Evolutionary conservation across 2,797 vertebrate species (phyloP), one percentile per base, ranked within the genome.

Genomic region (Helarctos malayanus): DNA sequence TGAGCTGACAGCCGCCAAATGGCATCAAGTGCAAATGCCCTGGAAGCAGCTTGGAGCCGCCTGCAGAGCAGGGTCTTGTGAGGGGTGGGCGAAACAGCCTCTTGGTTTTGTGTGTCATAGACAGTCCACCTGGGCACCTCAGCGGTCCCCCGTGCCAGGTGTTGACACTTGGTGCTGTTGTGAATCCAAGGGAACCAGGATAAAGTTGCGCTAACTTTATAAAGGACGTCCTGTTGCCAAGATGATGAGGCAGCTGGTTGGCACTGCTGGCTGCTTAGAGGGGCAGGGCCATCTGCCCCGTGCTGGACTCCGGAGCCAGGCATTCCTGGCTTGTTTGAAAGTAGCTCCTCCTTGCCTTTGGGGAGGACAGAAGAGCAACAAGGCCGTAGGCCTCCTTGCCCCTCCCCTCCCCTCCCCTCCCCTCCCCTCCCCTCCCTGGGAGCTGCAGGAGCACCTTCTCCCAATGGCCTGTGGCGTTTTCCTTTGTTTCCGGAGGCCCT

Each of bases 251-350:
- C 2, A 5, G 9, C 68, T 29, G 23, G 18, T 45, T 3, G 5
- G n/a, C 25, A 10, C 2, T 11, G 2, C n/a, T 59, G 41, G 56
- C 61, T 57, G 52, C 49, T 41, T 13, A 1, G 35, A 65, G 47
- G 75, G 71, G 21, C 69, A 52, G 12, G 38, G 61, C 54, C 57
- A 0, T 27, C 38, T 80, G 41, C 75, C 1, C 52, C 59, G 61
- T 25, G 32, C 16, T 0, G 7, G 73, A 13, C 84, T 9, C 0
- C 0, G 3, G 75, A 59, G 41, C 61, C 32, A 10, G 61, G 73
- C 21, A 5, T 35, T 21, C 8, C 0, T 7, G 32, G 52, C 61
- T 23, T 29, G 21, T 29, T 79, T 57, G 6, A 4, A 49, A 68
- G 82, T 27, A 3, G 16, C 35, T 12, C 25, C 1, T 38, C 65